These are phyloP conservation scores for Moxostoma hubbsi DNA, from an alignment of 2,797 vertebrate genomes.

Conservation along the genomic window DNA sequence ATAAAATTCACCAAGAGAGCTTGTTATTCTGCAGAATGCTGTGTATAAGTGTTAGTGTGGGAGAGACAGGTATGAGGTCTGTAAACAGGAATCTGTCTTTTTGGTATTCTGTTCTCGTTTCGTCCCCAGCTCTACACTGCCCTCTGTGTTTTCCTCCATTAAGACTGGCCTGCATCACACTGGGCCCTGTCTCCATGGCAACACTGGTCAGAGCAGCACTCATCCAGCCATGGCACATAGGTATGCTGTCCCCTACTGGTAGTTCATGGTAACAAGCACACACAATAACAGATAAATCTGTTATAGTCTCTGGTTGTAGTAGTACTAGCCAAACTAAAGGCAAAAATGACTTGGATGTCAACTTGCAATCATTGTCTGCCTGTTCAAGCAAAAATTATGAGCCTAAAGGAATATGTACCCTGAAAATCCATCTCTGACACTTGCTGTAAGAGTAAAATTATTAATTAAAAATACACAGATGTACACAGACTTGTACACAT, in stretches of 20 bases:
- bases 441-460: no score
- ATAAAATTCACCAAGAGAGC: background rate
- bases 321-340: no score
- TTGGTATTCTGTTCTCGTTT: conserved; percentile 45
- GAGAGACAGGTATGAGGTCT: conserved; percentile 27
- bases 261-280: conserved; percentile 65
- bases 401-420: no score
- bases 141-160: conserved; percentile 66
- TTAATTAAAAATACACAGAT: no score
- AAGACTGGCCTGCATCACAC: conserved; percentile 68
- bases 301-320: no score
- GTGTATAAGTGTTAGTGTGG: background rate
- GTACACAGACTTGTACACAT: no score
- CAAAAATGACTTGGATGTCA: no score
- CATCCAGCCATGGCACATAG: conserved; percentile 47
- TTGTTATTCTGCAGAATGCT: background rate
- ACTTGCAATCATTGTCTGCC: no score
- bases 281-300: conserved; percentile 5
- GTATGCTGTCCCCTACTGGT: conserved; percentile 76
- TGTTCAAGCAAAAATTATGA: no score
- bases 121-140: conserved; percentile 72
- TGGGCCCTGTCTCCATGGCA: conserved; percentile 75
- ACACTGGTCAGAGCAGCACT: conserved; percentile 70
- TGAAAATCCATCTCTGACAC: no score
- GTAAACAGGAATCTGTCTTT: conserved; percentile 11